These are phyloP conservation scores for Antheraea mylitta DNA, from an alignment of 1,140 invertebrate genomes.

Conservation along the genomic window DNA sequence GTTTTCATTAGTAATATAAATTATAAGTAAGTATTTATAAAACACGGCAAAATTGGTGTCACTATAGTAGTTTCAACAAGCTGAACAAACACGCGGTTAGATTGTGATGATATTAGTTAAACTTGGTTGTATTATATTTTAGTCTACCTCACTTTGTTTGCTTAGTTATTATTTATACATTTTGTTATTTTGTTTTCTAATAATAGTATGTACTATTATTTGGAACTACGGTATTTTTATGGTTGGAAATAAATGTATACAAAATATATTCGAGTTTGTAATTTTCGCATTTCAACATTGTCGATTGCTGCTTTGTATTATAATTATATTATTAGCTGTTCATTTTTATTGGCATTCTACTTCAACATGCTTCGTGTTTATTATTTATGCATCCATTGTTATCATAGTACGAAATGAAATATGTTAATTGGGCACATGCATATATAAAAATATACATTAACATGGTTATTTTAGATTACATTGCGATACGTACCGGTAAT, in stretches of 20 bases:
- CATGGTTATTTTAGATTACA: not conserved
- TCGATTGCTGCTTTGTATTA: not conserved
- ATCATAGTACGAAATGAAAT: not conserved
- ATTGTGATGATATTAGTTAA: not conserved
- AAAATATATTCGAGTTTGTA: not conserved
- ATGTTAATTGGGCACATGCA: slow-evolving; percentile 1
- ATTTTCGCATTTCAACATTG: not conserved
- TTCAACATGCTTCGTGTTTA: not conserved
- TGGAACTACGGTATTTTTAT: not conserved
- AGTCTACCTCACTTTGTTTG: not conserved
- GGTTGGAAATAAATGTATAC: not conserved
- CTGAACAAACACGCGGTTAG: not conserved
- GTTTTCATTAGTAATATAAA: too few species aligned
- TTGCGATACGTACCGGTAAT: not conserved
- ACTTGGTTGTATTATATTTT: not conserved
- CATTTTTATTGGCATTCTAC: not conserved
- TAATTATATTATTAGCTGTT: not conserved
- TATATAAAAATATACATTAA: not conserved
- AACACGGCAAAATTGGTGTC: too few species aligned
- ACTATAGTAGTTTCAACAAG: too few species aligned
- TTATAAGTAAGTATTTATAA: too few species aligned
- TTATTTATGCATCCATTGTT: not conserved
- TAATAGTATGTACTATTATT: too few species aligned
- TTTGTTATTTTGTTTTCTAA: too few species aligned
- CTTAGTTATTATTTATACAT: not conserved